A percentile compares a stretch with the other conserved stretches of the same genome.
Conservation (phyloP, 2,888 invertebrate genomes). For the Mamestra brassicae region DNA sequence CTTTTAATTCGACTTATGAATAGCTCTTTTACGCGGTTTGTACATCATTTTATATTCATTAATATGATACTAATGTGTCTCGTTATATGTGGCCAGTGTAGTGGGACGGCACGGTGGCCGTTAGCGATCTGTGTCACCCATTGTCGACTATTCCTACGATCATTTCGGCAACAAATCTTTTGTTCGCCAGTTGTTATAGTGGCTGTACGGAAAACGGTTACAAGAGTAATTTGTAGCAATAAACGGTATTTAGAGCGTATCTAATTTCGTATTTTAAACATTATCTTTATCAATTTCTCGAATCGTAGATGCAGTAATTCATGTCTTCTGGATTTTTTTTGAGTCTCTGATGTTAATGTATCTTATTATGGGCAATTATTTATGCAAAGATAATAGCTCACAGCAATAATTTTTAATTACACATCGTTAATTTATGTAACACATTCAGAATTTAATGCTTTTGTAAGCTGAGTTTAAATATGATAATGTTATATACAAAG, state of each 20-base stretch:
- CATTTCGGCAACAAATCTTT: conserved; percentile 63
- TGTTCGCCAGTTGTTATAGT: conserved; percentile 62
- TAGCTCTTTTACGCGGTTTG: conserved; percentile 88
- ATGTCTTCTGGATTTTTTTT: conserved; percentile 67
- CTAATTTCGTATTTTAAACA: conserved; percentile 75
- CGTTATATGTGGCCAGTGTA: conserved; percentile 81
- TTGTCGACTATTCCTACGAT: conserved; percentile 69
- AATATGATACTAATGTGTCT: conserved; percentile 85
- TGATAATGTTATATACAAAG: conserved; percentile 58
- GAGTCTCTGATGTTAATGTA: conserved; percentile 65
- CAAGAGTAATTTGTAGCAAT: conserved; percentile 78
- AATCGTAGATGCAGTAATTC: conserved; percentile 72
- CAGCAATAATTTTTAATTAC: conserved; percentile 71
- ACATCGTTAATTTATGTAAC: conserved; percentile 71
- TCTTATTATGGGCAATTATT: conserved; percentile 70
- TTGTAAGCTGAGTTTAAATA: conserved; percentile 61
- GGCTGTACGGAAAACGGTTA: conserved; percentile 74
- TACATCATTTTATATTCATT: conserved; percentile 88
- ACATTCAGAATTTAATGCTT: conserved; percentile 60
- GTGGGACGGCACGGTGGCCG: conserved; percentile 77
- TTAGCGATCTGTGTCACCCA: conserved; percentile 76
- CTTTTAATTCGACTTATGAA: conserved; percentile 88
- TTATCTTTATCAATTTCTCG: conserved; percentile 75
- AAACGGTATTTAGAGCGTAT: conserved; percentile 79
- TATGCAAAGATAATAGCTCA: conserved; percentile 72